Base-by-base conservation (phyloP, 2,888 invertebrate species). In the Gari tellinella region DNA sequence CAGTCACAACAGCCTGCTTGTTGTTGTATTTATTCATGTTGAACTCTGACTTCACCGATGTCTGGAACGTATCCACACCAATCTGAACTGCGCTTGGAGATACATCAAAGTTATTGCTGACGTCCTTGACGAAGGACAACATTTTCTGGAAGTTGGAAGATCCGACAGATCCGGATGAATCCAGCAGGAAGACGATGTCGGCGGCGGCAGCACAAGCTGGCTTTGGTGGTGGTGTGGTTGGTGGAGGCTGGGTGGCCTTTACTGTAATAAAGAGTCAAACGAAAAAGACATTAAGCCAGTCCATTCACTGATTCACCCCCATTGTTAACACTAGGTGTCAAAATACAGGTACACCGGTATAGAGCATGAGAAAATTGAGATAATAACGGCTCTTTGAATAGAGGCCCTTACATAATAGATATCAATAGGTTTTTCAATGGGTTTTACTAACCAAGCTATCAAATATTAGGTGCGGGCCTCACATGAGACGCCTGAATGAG, bases 121-220 rank as follows among this genome's bases (percentile, higher is more conserved):
- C 73, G 53, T 82, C 79, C 37, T 82, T 61, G 14, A 87, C 86
- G 48, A 88, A 88, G 7, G 49, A 53, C 46, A 81, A 58, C 81
- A 86, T 85, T 64, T 86, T 87, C 56, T 83, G 49, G 80, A 86
- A 88, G 76, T 87, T 86, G 45, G 57, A n/a, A 0, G 77, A 61
- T 1, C 84, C 84, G 4, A 88, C 88, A 51, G 85, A 86, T 14
- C 86, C 86, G 8, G 88, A 88, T 15, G 86, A 82, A 43, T 88
- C 88, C 63, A 88, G 69, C 14, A 86, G 75, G 75, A 88, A 87
- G 17, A 87, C 83, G 46, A 88, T 85, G 49, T 88, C 88, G n/a
- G 88, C 88, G 66, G 83, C 73, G 12, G 83, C 85, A 0, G 81
- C 82, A 68, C 86, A 87, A 21, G 63, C 83, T 72, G 74, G 31